Conservation (phyloP, 2,113 vertebrate species). For the Otis tarda region DNA sequence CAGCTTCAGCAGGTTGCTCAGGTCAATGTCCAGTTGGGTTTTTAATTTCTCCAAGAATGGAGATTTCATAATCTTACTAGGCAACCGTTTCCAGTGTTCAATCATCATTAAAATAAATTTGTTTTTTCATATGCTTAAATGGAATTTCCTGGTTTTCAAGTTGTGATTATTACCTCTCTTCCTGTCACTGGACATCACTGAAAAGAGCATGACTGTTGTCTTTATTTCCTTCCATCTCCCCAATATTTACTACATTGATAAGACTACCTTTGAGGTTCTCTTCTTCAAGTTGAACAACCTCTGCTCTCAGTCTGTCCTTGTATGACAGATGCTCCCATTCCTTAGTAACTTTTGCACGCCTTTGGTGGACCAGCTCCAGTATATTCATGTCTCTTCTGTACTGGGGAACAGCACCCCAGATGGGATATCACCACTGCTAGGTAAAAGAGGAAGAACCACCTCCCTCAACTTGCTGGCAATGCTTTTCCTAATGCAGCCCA, state of each 20-base stretch:
- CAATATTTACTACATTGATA: neutral
- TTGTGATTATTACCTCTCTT: neutral
- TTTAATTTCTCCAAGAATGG: neutral
- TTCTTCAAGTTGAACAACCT: neutral
- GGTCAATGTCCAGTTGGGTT: neutral
- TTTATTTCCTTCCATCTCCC: neutral
- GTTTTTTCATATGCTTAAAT: neutral
- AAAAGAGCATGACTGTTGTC: neutral
- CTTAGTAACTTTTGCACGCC: neutral
- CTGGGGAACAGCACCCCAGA: neutral
- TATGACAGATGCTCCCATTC: neutral
- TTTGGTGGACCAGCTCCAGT: neutral
- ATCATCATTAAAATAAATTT: neutral
- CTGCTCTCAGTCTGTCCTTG: neutral
- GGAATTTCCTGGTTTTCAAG: neutral
- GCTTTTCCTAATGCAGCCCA: neutral
- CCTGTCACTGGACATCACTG: neutral
- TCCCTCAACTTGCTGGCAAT: neutral
- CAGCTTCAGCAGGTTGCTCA: neutral
- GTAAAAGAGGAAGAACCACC: neutral
- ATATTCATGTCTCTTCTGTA: neutral
- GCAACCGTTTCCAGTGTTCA: neutral
- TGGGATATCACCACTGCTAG: neutral
- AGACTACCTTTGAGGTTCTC: neutral
- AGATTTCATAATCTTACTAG: neutral